Base-by-base conservation (phyloP, 1,140 invertebrate species). In the Papilio aristodemus region DNA sequence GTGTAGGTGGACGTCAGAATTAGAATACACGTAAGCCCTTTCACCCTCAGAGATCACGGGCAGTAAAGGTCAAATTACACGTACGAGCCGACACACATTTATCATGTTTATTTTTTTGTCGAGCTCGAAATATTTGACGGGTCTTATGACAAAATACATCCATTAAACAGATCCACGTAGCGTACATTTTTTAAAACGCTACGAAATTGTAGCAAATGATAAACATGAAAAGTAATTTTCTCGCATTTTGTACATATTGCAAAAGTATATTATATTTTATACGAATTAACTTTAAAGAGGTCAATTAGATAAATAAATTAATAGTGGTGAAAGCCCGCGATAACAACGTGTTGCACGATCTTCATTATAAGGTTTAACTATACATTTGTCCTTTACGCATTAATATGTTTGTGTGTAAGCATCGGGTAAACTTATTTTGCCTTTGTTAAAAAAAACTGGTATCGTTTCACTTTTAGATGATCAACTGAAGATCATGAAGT, bases 1-100 rank as follows among this genome's bases (percentile, higher is more conserved):
- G 32, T 62, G 63, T 46, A 41, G 63, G 63, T 66, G 39, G 39
- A 50, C 41, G 25, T 25, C 22, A 62, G 37, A 66, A 50, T 66
- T 66, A 50, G 63, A 46, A 66, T 66, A 66, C 63, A 62, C 59
- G 14, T 22, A 46, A 46, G 62, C 63, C 63, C 63, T 66, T 64
- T 64, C 60, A 38, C 60, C 60, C 60, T 64, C 9, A 43, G 37
- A 64, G 22, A 46, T 66, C 63, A 50, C 27, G 22, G 43, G 39
- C 39, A 60, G 22, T 54, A 54, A 66, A 66, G 63, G 63, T 66
- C 63, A 66, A 66, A 66, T 66, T 66, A 32, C 63, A 32, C n/a
- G 32, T 37, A 19, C 41, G 27, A 64, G 25, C 14, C 36, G 59
- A 62, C 59, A 32, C 14, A 62, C 59, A 62, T 62, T 38, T 27